Percentiles rank a stretch among this genome's conserved stretches.
Evolutionary conservation across 2,888 invertebrate genomes (phyloP).

Genomic region (Tiliacea aurago): DNA sequence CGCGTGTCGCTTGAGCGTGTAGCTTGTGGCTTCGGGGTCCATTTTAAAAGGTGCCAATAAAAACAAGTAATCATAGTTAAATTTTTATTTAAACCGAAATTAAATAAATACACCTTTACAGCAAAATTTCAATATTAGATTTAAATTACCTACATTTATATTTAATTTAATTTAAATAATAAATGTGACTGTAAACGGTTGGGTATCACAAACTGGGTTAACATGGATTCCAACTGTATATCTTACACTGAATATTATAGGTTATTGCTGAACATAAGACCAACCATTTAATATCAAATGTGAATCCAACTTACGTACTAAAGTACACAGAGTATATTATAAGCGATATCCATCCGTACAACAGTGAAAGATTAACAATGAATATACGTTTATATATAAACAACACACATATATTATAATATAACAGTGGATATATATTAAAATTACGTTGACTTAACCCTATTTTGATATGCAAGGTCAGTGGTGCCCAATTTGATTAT

Average conservation of each 20-base stretch:
- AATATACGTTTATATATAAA: conserved; percentile 68
- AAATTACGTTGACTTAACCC: conserved; percentile 74
- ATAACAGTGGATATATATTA: conserved; percentile 70
- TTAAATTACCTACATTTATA: conserved; percentile 80
- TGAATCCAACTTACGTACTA: conserved; percentile 47
- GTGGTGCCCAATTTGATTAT: conserved; percentile 64
- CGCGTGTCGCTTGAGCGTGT: too few relatives aligned
- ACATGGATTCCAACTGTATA: conserved; percentile 53
- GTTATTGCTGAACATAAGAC: conserved; percentile 53
- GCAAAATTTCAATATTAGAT: conserved; percentile 83
- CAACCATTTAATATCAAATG: conserved; percentile 43
- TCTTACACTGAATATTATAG: conserved; percentile 32
- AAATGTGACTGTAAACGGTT: conserved; percentile 88
- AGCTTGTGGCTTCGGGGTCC: too few relatives aligned
- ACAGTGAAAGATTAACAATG: conserved; percentile 71
- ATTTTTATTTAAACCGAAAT: conserved; percentile 87
- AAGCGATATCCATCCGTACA: conserved; percentile 70
- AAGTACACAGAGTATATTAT: conserved; percentile 62
- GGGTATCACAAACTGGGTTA: conserved; percentile 43
- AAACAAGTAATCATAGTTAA: conserved; percentile 72
- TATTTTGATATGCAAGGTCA: conserved; percentile 84
- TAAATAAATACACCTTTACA: conserved; percentile 88
- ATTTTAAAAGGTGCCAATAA: conserved; percentile 60
- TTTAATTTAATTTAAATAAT: conserved; percentile 80
- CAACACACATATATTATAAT: conserved; percentile 67